A percentile compares a stretch with the other conserved stretches of the same genome.
These are phyloP conservation scores for Cladopsammia gracilis DNA, from an alignment of 64 coral and sea anemone species.

Conservation along the genomic window DNA sequence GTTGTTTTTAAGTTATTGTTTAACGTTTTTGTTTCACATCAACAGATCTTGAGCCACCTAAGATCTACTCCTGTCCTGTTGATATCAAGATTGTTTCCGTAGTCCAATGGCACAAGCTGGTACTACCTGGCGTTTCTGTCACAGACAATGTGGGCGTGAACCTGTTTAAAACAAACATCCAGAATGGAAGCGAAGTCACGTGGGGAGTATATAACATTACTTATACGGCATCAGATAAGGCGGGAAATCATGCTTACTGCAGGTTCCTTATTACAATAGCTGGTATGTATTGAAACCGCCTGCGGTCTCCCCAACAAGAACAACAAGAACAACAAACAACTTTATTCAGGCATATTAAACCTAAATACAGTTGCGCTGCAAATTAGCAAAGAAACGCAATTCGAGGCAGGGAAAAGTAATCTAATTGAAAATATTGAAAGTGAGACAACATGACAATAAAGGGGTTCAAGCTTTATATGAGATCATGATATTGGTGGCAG, in stretches of 20 bases:
- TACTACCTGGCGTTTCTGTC: slow-evolving; percentile 15
- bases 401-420: no score
- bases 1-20: no score
- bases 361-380: no score
- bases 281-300: slow-evolving; percentile 16
- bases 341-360: no score
- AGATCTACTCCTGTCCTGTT: neutral
- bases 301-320: no score
- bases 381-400: no score
- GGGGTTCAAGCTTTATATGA: no score
- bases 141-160: slow-evolving; percentile 47
- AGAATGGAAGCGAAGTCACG: slow-evolving; percentile 4
- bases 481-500: no score
- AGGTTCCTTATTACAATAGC: slow-evolving; percentile 5
- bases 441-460: no score
- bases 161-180: neutral
- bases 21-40: neutral
- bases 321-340: no score
- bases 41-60: slow-evolving; percentile 50
- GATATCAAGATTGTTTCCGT: neutral
- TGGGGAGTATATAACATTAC: slow-evolving; percentile 47
- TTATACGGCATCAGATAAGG: slow-evolving; percentile 64
- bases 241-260: slow-evolving; percentile 36
- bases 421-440: no score
- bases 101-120: neutral